A percentile compares a stretch with the other conserved stretches of the same genome.
These are phyloP conservation scores for Baccha elongata DNA, from an alignment of 2,888 invertebrate species.

Conservation along the genomic window DNA sequence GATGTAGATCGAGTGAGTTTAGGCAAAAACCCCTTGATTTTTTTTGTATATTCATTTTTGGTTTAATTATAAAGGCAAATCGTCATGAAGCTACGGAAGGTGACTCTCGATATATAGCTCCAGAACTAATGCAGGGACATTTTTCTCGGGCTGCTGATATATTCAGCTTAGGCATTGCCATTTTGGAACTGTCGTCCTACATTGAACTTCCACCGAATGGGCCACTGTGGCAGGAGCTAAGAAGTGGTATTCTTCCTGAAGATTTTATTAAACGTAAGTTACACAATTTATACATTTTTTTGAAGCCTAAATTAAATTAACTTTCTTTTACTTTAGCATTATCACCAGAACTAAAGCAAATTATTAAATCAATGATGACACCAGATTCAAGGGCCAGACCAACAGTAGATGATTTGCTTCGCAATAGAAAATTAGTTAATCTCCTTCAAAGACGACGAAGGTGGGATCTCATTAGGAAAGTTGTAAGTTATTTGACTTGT, in stretches of 20 bases:
- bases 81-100: slow-evolving; percentile 86
- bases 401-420: slow-evolving; percentile 83
- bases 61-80: slow-evolving; percentile 81
- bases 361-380: slow-evolving; percentile 85
- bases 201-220: slow-evolving; percentile 88
- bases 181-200: slow-evolving; percentile 88
- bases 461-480: slow-evolving; percentile 77
- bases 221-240: slow-evolving; percentile 86
- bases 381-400: slow-evolving; percentile 83
- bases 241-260: slow-evolving; percentile 84
- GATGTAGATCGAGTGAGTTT: slow-evolving; percentile 84
- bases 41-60: not conserved
- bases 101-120: slow-evolving; percentile 89
- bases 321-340: slow-evolving; percentile 78
- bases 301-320: too few species aligned
- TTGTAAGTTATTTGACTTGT: slow-evolving; percentile 75
- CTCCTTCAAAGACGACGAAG: slow-evolving; percentile 78
- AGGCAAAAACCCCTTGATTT: too few species aligned
- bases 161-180: slow-evolving; percentile 88
- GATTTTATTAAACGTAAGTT: slow-evolving; percentile 81
- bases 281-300: not conserved
- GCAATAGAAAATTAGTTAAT: slow-evolving; percentile 78
- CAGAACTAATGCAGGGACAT: slow-evolving; percentile 86
- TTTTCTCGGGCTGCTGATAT: slow-evolving; percentile 89
- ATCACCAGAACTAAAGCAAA: slow-evolving; percentile 83